phyloP scores from a whole-genome alignment of 2,888 invertebrate genomes.

The Shargacucullia verbasci region DNA sequence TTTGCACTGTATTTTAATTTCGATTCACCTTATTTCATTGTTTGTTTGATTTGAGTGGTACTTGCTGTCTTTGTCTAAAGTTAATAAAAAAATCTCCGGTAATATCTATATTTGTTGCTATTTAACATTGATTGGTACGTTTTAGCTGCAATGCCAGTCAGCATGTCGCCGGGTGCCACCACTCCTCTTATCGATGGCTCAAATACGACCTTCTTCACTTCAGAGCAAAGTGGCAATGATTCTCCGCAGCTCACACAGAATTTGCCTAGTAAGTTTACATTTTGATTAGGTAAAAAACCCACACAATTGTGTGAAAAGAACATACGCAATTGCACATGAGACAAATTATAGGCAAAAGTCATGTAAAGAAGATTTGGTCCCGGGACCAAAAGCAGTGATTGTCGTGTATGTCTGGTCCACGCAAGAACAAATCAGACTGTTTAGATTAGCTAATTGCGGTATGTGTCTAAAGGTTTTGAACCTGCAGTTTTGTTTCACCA shows the following conservation, averaged over 20 bases:
- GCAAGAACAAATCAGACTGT: too few species aligned
- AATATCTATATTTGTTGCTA: background rate
- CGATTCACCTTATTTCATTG: slow-evolving; percentile 47
- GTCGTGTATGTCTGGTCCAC: too few species aligned
- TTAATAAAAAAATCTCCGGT: background rate
- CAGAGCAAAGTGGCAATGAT: slow-evolving; percentile 79
- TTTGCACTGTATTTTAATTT: slow-evolving; percentile 64
- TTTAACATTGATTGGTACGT: slow-evolving; percentile 29
- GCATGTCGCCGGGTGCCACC: slow-evolving; percentile 82
- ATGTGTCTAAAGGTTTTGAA: too few species aligned
- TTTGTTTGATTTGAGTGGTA: slow-evolving; percentile 29
- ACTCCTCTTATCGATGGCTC: slow-evolving; percentile 83
- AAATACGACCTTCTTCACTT: slow-evolving; percentile 79
- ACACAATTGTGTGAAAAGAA: too few species aligned
- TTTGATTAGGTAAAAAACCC: too few species aligned
- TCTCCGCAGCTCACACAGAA: slow-evolving; percentile 79
- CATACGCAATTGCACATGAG: too few species aligned
- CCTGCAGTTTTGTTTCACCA: too few species aligned
- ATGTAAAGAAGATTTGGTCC: too few species aligned
- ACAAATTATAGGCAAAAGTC: too few species aligned
- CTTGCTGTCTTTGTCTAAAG: slow-evolving; percentile 17
- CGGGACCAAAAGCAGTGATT: too few species aligned
- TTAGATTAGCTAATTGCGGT: too few species aligned
- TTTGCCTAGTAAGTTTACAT: slow-evolving; percentile 71
- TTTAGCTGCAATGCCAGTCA: slow-evolving; percentile 85